Percentiles rank a stretch among this genome's conserved stretches.
Conservation (phyloP, 2,888 invertebrate species). For the Archaeoteleia sp. region DNA sequence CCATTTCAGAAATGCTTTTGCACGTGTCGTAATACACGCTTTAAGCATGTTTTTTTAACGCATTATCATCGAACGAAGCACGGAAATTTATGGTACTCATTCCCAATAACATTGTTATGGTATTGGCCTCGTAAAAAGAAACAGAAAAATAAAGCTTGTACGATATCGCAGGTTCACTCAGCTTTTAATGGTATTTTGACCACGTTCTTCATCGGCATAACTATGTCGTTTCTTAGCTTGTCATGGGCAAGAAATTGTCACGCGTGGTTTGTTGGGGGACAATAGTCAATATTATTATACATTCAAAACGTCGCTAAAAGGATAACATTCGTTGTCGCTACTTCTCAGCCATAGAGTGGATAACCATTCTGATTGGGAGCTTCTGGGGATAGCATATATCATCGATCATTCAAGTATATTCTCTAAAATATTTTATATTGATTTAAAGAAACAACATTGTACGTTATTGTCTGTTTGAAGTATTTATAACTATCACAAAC, state of each 20-base stretch:
- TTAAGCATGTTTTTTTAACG: constrained; percentile 23
- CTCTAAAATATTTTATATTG: constrained; percentile 5
- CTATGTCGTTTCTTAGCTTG: constrained; percentile 18
- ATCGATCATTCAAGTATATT: constrained; percentile 51
- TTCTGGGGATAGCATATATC: constrained; percentile 64
- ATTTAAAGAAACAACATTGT: constrained; percentile 16
- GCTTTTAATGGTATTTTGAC: constrained; percentile 16
- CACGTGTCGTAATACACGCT: constrained; percentile 23
- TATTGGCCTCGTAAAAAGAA: constrained; percentile 30
- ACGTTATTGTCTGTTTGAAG: not conserved
- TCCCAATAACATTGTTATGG: constrained; percentile 9
- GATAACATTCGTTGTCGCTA: constrained; percentile 32
- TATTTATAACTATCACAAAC: not conserved
- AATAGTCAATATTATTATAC: constrained; percentile 10
- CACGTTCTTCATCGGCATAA: constrained; percentile 1
- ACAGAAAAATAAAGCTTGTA: constrained; percentile 57
- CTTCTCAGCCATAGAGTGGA: constrained; percentile 32
- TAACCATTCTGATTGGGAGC: constrained; percentile 53
- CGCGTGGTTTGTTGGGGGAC: constrained; percentile 21
- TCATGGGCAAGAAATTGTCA: constrained; percentile 17
- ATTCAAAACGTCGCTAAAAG: constrained; percentile 13
- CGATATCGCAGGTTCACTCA: constrained; percentile 18
- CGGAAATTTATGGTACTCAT: not conserved
- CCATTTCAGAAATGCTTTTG: constrained; percentile 4
- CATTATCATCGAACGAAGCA: not conserved